These are phyloP conservation scores for Orthosia gracilis DNA, from an alignment of 2,888 invertebrate genomes.

Conservation along the genomic window DNA sequence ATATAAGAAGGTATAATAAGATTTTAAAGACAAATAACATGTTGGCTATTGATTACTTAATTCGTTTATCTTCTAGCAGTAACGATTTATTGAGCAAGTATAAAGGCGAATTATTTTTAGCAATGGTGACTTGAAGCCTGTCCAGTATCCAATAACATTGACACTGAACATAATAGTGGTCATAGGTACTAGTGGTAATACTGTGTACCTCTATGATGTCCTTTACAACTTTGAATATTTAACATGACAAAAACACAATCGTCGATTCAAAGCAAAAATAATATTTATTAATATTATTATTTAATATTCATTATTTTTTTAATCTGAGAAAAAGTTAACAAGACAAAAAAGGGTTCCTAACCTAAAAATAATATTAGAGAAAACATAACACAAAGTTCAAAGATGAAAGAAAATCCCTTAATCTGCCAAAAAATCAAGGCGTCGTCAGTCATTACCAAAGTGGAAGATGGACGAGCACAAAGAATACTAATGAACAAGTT, in stretches of 20 bases:
- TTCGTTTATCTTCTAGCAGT: background rate
- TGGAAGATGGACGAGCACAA: conserved; percentile 32
- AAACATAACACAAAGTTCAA: conserved; percentile 17
- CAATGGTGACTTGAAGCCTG: background rate
- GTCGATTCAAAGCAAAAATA: too few species aligned
- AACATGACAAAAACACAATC: too few species aligned
- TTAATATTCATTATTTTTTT: too few species aligned
- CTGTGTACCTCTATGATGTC: too few species aligned
- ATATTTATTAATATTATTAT: background rate
- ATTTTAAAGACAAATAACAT: background rate
- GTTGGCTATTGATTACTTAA: background rate
- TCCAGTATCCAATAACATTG: background rate
- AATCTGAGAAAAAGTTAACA: background rate
- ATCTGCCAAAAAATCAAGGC: conserved; percentile 42
- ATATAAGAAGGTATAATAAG: background rate
- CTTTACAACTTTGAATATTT: too few species aligned
- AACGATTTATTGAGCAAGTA: background rate
- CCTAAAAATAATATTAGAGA: conserved; percentile 14
- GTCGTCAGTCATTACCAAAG: conserved; percentile 50
- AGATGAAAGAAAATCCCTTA: conserved; percentile 51
- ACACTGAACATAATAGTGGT: too few species aligned
- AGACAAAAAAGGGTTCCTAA: background rate
- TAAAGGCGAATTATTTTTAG: background rate
- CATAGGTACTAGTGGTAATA: too few species aligned
- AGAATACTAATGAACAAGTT: conserved; percentile 56